These are phyloP conservation scores for Crioceris asparagi DNA, from an alignment of 2,888 invertebrate species.

Conservation along the genomic window DNA sequence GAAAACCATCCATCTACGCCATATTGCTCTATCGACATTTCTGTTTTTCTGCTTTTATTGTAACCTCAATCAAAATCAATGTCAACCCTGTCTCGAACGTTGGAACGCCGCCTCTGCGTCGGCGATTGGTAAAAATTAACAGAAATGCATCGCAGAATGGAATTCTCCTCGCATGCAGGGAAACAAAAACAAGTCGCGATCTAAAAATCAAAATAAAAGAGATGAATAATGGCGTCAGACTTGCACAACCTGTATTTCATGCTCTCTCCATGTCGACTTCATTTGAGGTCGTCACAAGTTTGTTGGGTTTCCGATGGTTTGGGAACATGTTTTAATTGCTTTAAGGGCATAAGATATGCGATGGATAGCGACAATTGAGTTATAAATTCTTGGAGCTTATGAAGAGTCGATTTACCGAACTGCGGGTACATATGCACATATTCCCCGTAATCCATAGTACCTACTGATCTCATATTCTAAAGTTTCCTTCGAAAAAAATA, in stretches of 20 bases:
- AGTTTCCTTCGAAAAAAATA: no score
- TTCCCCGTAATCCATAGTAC: no score
- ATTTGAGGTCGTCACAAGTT: constrained; percentile 38
- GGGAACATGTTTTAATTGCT: constrained; percentile 21
- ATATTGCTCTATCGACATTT: no score
- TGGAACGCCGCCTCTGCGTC: constrained; percentile 1
- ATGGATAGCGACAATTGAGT: no score
- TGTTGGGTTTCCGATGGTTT: constrained; percentile 30
- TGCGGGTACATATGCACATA: no score
- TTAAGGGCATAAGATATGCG: constrained; percentile 13
- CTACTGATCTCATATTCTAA: no score
- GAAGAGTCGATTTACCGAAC: no score
- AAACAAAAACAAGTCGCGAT: constrained; percentile 26
- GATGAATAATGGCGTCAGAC: constrained; percentile 40
- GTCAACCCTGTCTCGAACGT: no score
- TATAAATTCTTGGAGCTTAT: no score
- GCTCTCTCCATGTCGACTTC: constrained; percentile 37
- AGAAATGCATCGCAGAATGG: constrained; percentile 36
- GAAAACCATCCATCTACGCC: no score
- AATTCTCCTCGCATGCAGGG: constrained; percentile 36
- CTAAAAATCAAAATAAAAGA: constrained; percentile 39
- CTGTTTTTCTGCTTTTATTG: no score
- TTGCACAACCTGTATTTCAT: constrained; percentile 40
- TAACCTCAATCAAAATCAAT: no score
- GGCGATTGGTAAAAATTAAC: constrained; percentile 33